Evolutionary conservation across 2,113 vertebrate species (phyloP).

Genomic region (Bos javanicus): DNA sequence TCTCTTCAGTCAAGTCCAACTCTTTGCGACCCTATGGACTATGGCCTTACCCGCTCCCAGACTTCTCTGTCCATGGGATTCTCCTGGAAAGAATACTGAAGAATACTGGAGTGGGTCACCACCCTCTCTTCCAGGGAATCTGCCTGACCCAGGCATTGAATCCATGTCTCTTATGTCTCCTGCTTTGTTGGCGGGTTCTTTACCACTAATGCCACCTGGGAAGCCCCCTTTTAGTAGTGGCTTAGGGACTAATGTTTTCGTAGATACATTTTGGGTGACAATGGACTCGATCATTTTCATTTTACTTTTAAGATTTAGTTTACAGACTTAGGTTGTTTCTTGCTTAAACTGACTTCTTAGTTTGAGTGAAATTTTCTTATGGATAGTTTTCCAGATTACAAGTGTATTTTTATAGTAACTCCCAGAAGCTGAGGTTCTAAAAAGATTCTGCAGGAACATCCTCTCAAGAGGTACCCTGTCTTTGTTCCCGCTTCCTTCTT

Average conservation of each 20-base stretch:
- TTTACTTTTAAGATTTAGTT: not conserved
- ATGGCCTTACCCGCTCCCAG: not conserved
- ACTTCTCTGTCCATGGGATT: not conserved
- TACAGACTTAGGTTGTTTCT: not conserved
- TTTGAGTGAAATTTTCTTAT: not conserved
- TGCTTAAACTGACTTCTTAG: not conserved
- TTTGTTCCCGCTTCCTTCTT: not conserved
- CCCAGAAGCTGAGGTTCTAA: not conserved
- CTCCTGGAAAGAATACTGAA: not conserved
- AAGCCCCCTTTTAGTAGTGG: not conserved
- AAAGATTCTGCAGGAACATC: not conserved
- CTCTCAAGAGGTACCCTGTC: not conserved
- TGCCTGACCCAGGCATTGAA: not conserved
- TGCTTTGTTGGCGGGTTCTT: not conserved
- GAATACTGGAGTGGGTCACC: not conserved
- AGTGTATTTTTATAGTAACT: conserved; percentile 13
- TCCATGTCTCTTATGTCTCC: not conserved
- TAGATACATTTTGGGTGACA: not conserved
- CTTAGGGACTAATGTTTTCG: not conserved
- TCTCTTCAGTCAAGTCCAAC: not conserved
- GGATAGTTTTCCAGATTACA: not conserved
- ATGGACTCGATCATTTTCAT: not conserved
- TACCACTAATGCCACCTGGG: not conserved
- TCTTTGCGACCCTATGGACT: not conserved
- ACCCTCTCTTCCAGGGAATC: not conserved